Conservation (phyloP, 2,797 vertebrate genomes). For the Smutsia temminckii region DNA sequence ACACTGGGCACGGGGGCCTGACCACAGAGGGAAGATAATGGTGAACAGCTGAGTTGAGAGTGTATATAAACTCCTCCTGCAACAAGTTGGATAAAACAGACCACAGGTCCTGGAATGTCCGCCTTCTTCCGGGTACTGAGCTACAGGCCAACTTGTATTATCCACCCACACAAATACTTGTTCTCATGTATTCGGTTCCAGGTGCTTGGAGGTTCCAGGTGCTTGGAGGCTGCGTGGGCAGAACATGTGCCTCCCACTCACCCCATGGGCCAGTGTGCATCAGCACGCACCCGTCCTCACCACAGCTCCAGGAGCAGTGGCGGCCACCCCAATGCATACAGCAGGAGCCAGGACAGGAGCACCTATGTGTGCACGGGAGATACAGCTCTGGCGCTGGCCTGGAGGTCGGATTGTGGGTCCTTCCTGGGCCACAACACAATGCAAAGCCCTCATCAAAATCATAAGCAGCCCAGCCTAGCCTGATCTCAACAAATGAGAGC, state of each 20-base stretch:
- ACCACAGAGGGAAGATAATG: too few species aligned
- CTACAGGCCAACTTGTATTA: too few species aligned
- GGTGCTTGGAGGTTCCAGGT: too few species aligned
- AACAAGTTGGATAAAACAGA: too few species aligned
- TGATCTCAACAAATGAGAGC: not conserved
- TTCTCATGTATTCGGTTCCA: too few species aligned
- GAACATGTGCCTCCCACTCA: not conserved
- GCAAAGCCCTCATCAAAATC: not conserved
- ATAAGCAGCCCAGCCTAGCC: not conserved
- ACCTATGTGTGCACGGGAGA: accelerated
- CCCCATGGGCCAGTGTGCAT: not conserved
- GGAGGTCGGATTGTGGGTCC: not conserved
- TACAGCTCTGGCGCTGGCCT: accelerated
- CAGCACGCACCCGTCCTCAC: not conserved
- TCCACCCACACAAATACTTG: too few species aligned
- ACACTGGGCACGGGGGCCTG: too few species aligned
- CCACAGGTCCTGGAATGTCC: too few species aligned
- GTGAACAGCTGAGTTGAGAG: too few species aligned
- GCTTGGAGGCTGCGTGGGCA: too few species aligned
- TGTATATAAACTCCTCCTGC: too few species aligned
- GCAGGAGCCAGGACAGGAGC: not conserved
- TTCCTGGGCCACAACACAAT: not conserved
- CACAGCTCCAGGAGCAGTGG: not conserved
- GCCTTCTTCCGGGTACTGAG: too few species aligned
- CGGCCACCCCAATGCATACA: not conserved